phyloP scores from a whole-genome alignment of 2,113 vertebrate species.

The Onychostoma macrolepis region DNA sequence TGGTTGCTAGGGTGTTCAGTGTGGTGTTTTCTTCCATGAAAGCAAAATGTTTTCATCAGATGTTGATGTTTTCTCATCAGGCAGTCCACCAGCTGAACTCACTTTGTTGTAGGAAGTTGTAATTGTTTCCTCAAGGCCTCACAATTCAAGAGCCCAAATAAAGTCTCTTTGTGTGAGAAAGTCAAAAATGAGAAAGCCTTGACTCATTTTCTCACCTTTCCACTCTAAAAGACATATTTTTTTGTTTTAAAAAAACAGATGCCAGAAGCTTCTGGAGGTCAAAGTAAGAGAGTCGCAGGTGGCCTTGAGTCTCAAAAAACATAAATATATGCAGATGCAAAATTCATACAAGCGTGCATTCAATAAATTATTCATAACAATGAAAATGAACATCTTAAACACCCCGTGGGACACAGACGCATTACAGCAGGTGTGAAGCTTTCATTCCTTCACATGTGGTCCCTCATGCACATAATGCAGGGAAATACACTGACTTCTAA shows the following conservation, averaged over 20 bases:
- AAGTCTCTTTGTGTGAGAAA: not conserved
- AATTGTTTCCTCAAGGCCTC: not conserved
- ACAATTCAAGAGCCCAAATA: not conserved
- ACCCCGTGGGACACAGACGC: not conserved
- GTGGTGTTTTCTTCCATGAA: too few relatives aligned
- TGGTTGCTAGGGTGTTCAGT: too few relatives aligned
- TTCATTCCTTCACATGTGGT: not conserved
- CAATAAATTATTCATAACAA: conserved; percentile 7
- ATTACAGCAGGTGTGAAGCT: not conserved
- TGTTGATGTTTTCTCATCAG: not conserved
- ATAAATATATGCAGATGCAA: not conserved
- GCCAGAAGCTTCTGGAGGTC: not conserved
- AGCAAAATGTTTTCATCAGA: not conserved
- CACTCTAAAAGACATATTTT: not conserved
- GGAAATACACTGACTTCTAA: not conserved
- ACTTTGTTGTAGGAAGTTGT: too few relatives aligned
- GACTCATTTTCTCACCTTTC: not conserved
- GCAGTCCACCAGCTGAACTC: not conserved
- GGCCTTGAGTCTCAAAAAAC: conserved; percentile 20
- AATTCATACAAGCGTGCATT: not conserved
- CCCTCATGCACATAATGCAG: not conserved
- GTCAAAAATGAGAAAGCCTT: not conserved
- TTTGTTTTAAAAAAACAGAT: not conserved
- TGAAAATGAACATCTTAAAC: not conserved
- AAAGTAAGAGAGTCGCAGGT: not conserved